Base-by-base conservation (phyloP, 2,113 vertebrate genomes). In the Scolopax mira region DNA sequence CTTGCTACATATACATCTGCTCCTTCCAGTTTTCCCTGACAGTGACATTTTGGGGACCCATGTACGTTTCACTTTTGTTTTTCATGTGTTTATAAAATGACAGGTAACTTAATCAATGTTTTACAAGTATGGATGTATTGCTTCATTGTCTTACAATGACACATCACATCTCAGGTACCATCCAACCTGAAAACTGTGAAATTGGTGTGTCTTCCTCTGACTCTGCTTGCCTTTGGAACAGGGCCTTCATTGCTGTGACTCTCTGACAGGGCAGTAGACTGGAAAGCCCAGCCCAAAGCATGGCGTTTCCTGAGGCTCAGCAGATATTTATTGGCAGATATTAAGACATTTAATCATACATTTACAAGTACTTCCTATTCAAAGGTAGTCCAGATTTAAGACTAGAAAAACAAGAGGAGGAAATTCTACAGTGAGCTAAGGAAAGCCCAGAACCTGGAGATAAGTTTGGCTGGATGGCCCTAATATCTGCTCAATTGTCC, bases 1-100 rank as follows among this genome's bases (percentile, higher is more conserved):
- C 18, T 19, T 58, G 31, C 33, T 52, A 44, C 11, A 44, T 14
- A 14, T 23, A 41, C 69, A 79, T 8, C 8, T 15, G 3, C 69
- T 75, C 11, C 31, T 19, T 64, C 19, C 27, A 44, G 19, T 44
- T 90, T 70, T 48, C 13, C 14, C 41, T 61, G 48, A 49, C 13
- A n/a, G 11, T 16, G 12, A 28, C 15, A 49, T 48, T 42, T 79
- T 2, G 2, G 67, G 61, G 71, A 64, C 18, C 5, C 41, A 52
- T 1, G 1, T 5, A 52, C 2, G 4, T 42, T 33, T 54, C 2
- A 2, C 7, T 54, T 79, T 74, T 88, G 14, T 22, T 1, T 4
- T 77, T 82, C 17, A 16, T 25, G 27, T 75, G 6, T 17, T 85
- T 91, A 54, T 31, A 83, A 79, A 64, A 61, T 31, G 13, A 11